Percentiles rank a stretch among this genome's conserved stretches.
phyloP scores from a whole-genome alignment of 2,797 vertebrate species.

The Esox masquinongy region DNA sequence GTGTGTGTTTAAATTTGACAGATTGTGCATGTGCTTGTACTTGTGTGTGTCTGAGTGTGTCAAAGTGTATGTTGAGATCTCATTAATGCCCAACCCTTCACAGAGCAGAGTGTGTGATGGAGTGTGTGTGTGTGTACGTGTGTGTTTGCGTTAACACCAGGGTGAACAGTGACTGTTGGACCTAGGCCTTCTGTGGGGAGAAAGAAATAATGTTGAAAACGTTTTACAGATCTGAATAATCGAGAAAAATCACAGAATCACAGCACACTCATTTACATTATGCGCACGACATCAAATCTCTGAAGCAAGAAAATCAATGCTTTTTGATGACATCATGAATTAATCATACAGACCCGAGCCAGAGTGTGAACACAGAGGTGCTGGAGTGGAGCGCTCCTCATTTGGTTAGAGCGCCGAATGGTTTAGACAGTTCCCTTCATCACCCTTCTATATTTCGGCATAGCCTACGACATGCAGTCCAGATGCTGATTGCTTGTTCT shows the following conservation, averaged over 20 bases:
- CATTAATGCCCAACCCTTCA: slow-evolving; percentile 51
- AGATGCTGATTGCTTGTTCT: too few relatives aligned
- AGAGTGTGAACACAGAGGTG: not conserved
- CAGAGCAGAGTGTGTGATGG: slow-evolving; percentile 4
- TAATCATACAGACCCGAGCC: slow-evolving; percentile 27
- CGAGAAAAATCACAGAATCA: too few relatives aligned
- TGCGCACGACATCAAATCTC: not conserved
- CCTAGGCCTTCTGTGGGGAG: not conserved
- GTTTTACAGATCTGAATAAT: too few relatives aligned
- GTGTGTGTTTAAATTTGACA: slow-evolving; percentile 17
- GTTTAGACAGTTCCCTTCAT: too few relatives aligned
- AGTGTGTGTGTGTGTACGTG: slow-evolving; percentile 1
- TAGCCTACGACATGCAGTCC: too few relatives aligned
- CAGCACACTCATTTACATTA: too few relatives aligned
- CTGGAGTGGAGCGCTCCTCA: too few relatives aligned
- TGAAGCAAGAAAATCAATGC: not conserved
- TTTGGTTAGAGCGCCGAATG: too few relatives aligned
- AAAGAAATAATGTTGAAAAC: too few relatives aligned
- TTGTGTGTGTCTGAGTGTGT: slow-evolving; percentile 44
- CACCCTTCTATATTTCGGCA: too few relatives aligned
- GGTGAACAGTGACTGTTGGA: too few relatives aligned
- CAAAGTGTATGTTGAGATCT: slow-evolving; percentile 32
- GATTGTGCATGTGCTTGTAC: slow-evolving; percentile 1
- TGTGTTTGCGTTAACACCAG: slow-evolving; percentile 17
- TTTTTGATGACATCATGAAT: too few relatives aligned